Evolutionary conservation across 2,113 vertebrate genomes (phyloP).

Genomic region (Phoenicopterus ruber): DNA sequence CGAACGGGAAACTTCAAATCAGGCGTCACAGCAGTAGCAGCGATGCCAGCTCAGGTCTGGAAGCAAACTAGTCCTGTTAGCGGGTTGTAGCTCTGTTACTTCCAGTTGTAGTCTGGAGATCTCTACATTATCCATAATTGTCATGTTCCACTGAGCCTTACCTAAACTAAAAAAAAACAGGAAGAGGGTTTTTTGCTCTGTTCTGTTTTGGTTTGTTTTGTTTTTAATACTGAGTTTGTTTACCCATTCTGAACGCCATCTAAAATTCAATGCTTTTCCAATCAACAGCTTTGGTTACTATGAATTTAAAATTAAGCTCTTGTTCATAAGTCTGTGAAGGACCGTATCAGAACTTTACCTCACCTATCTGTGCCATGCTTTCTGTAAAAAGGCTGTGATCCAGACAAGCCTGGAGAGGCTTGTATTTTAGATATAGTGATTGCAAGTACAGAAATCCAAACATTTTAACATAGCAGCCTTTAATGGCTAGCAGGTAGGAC

Average conservation of each 20-base stretch:
- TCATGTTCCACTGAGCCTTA: not conserved
- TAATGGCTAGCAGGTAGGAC: not conserved
- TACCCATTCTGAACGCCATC: not conserved
- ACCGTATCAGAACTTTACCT: not conserved
- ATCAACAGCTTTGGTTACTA: not conserved
- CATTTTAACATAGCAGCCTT: not conserved
- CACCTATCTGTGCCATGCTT: not conserved
- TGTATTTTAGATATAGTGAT: not conserved
- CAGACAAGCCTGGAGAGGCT: not conserved
- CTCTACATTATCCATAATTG: not conserved
- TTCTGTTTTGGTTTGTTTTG: not conserved
- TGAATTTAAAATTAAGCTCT: not conserved
- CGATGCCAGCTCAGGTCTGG: not conserved
- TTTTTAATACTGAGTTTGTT: not conserved
- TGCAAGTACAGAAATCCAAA: not conserved
- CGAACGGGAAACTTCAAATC: accelerated
- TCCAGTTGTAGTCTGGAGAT: not conserved
- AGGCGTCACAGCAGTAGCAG: not conserved
- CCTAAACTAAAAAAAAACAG: not conserved
- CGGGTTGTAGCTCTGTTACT: not conserved
- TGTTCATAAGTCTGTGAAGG: not conserved
- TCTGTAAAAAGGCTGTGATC: not conserved
- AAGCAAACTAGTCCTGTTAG: not conserved
- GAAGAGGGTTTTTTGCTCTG: not conserved
- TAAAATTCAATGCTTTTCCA: not conserved